Conservation (phyloP, 2,113 vertebrate species). For the Callipepla californica region DNA sequence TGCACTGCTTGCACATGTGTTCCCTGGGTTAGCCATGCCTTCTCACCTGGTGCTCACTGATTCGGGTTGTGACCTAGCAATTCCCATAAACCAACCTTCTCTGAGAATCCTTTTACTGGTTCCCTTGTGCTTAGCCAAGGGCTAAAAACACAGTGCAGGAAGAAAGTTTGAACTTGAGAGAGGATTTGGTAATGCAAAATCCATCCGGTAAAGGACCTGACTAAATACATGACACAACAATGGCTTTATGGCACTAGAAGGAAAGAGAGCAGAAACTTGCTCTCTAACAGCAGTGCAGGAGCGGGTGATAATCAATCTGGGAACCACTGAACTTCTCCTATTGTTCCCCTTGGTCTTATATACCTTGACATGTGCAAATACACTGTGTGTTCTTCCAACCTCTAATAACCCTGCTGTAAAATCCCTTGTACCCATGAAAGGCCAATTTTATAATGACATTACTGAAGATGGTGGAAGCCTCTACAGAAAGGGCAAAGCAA, state of each 20-base stretch:
- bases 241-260: constrained; percentile 50
- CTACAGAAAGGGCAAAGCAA: constrained; percentile 45
- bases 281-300: constrained; percentile 32
- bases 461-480: constrained; percentile 64
- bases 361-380: constrained; percentile 65
- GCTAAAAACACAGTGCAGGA: background rate
- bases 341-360: constrained; percentile 66
- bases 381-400: constrained; percentile 32
- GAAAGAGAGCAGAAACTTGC: constrained; percentile 38
- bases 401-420: constrained; percentile 55
- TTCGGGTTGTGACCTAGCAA: too few species aligned
- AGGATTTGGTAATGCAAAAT: constrained; percentile 45
- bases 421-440: constrained; percentile 53
- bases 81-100: background rate
- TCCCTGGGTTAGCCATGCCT: too few species aligned
- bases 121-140: background rate
- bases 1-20: too few species aligned
- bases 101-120: background rate
- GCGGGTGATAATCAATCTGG: constrained; percentile 66
- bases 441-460: constrained; percentile 63
- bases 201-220: background rate
- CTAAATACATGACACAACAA: constrained; percentile 57
- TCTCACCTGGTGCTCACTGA: too few species aligned
- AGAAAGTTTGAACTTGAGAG: constrained; percentile 11
- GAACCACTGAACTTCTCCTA: constrained; percentile 75